These are phyloP conservation scores for Chloropsis cyanopogon DNA, from an alignment of 2,113 vertebrate species.

Conservation along the genomic window DNA sequence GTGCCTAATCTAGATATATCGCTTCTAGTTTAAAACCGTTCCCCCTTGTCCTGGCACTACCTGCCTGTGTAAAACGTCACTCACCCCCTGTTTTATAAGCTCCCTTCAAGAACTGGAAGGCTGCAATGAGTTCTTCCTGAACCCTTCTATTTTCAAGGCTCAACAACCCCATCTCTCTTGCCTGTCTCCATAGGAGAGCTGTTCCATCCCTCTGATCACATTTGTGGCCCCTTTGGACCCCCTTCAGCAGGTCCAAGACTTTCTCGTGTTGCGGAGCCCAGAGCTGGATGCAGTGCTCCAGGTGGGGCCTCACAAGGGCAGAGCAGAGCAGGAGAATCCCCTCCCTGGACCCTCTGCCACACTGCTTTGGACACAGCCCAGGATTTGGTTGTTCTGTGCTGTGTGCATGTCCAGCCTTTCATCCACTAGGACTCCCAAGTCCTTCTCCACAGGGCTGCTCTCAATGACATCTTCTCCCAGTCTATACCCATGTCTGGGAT, in stretches of 20 bases:
- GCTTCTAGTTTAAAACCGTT: background rate
- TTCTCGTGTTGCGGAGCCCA: background rate
- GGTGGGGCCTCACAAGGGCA: background rate
- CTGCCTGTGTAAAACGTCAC: background rate
- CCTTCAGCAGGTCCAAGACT: background rate
- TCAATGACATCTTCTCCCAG: background rate
- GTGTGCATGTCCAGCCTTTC: background rate
- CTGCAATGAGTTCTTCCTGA: background rate
- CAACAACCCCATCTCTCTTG: background rate
- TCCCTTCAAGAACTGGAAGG: background rate
- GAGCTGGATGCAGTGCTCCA: background rate
- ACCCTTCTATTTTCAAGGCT: background rate
- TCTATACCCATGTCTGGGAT: background rate
- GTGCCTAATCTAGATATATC: background rate
- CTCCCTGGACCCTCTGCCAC: background rate
- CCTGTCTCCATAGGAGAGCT: background rate
- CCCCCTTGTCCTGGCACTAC: background rate
- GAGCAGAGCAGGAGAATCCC: background rate
- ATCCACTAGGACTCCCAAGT: background rate
- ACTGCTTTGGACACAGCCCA: background rate
- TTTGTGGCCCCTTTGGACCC: background rate
- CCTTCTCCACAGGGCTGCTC: background rate
- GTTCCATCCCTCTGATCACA: background rate
- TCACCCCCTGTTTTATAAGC: background rate
- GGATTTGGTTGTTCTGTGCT: background rate